Conservation (phyloP, 1,140 invertebrate species). For the Trypoxylus dichotomus region DNA sequence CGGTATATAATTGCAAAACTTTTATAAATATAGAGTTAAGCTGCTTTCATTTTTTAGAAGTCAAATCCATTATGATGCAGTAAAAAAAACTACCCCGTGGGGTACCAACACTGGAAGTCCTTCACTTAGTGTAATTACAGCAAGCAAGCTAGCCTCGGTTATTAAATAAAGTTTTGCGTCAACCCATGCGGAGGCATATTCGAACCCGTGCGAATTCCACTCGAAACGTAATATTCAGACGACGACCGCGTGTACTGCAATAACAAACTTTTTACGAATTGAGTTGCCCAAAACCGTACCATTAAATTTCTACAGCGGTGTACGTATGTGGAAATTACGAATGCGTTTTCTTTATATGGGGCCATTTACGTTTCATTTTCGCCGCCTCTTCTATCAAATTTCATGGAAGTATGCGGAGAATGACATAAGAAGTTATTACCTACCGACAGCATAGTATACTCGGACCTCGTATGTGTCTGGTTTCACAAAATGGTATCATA, state of each 20-base stretch:
- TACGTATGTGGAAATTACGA: not conserved
- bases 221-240: not conserved
- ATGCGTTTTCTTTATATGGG: not conserved
- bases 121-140: not conserved
- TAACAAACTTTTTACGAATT: constrained; percentile 2
- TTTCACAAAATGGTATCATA: no score
- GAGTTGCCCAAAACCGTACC: not conserved
- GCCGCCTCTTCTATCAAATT: not conserved
- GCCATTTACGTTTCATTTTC: not conserved
- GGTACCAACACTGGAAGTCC: not conserved
- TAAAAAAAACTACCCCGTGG: not conserved
- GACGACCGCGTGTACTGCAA: not conserved
- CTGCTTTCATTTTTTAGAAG: no score
- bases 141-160: not conserved
- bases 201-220: not conserved
- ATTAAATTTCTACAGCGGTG: not conserved
- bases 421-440: not conserved
- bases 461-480: no score
- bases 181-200: not conserved
- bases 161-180: not conserved
- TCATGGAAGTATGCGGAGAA: not conserved
- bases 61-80: not conserved
- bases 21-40: no score
- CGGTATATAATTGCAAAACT: no score
- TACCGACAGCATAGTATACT: no score